These are phyloP conservation scores for Labroides dimidiatus DNA, from an alignment of 2,797 vertebrate genomes.

Conservation along the genomic window DNA sequence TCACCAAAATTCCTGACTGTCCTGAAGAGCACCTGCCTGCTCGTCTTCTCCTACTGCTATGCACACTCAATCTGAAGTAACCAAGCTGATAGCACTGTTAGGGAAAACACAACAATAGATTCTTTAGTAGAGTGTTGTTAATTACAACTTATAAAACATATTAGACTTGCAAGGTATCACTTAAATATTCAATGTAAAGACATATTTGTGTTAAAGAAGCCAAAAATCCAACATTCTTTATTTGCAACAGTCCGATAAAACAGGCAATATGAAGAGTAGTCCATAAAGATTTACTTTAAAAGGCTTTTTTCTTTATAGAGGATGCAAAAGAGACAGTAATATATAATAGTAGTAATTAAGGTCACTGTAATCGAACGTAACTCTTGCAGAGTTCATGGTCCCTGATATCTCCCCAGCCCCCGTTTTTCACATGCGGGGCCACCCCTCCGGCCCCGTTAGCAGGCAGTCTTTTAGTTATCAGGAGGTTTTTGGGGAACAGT, in stretches of 20 bases:
- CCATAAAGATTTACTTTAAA: conserved; percentile 84
- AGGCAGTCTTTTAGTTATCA: conserved; percentile 90
- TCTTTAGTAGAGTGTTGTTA: conserved; percentile 33
- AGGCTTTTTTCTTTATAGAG: conserved; percentile 85
- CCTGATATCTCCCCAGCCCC: conserved; percentile 98
- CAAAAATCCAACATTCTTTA: conserved; percentile 84
- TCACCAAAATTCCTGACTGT: conserved; percentile 38
- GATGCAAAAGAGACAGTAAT: conserved; percentile 85
- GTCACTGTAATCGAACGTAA: conserved; percentile 96
- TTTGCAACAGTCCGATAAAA: conserved; percentile 87
- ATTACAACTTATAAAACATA: conserved; percentile 44
- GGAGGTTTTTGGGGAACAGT: conserved; percentile 93
- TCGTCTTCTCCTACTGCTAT: conserved; percentile 17
- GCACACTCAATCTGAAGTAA: conserved; percentile 13
- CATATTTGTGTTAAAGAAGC: conserved; percentile 75
- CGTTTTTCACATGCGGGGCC: conserved; percentile 95
- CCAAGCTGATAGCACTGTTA: conserved; percentile 16
- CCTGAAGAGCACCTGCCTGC: conserved; percentile 24
- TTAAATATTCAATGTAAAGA: conserved; percentile 58
- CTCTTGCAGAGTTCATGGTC: conserved; percentile 99
- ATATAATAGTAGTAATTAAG: conserved; percentile 77
- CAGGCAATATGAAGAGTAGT: conserved; percentile 88
- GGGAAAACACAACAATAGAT: conserved; percentile 46
- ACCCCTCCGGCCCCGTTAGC: conserved; percentile 85
- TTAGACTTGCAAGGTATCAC: conserved; percentile 27